Percentiles rank a stretch among this genome's conserved stretches.
Conservation (phyloP, 2,797 vertebrate genomes). For the Phrynocephalus vlangalii region DNA sequence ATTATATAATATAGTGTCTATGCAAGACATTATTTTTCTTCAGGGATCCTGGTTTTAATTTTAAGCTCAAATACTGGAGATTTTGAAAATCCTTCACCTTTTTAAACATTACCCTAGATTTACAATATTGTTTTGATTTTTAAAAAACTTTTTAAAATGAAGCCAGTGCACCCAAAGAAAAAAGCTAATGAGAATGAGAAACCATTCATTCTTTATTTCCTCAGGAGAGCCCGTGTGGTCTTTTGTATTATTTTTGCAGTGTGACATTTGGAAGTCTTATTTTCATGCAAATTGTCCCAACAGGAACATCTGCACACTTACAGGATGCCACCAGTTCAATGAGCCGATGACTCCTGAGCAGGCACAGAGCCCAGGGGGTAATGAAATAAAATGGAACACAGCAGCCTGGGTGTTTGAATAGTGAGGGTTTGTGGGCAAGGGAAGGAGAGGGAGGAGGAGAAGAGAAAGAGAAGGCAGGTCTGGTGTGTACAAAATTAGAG, state of each 20-base stretch:
- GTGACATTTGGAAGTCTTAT: slow-evolving; percentile 36
- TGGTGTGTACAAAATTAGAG: background rate
- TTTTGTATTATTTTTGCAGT: slow-evolving; percentile 20
- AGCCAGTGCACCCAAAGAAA: background rate
- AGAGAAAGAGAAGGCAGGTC: background rate
- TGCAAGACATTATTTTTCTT: background rate
- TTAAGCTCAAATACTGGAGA: background rate
- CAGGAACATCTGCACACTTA: slow-evolving; percentile 40
- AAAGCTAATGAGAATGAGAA: background rate
- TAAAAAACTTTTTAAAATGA: background rate
- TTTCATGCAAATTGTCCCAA: slow-evolving; percentile 41
- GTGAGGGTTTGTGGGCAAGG: background rate
- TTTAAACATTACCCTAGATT: background rate
- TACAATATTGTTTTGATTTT: background rate
- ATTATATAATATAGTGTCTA: no score
- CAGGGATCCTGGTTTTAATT: background rate
- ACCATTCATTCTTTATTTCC: background rate
- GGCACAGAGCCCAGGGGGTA: background rate
- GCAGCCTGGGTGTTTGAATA: background rate
- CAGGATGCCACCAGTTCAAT: slow-evolving; percentile 28
- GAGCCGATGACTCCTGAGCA: slow-evolving; percentile 4
- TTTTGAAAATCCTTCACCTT: background rate
- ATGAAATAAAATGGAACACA: slow-evolving; percentile 15
- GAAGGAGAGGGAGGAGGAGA: background rate
- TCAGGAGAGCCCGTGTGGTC: background rate